Percentiles rank a stretch among this genome's conserved stretches.
These are phyloP conservation scores for Rhingia rostrata DNA, from an alignment of 2,888 invertebrate species.

Conservation along the genomic window DNA sequence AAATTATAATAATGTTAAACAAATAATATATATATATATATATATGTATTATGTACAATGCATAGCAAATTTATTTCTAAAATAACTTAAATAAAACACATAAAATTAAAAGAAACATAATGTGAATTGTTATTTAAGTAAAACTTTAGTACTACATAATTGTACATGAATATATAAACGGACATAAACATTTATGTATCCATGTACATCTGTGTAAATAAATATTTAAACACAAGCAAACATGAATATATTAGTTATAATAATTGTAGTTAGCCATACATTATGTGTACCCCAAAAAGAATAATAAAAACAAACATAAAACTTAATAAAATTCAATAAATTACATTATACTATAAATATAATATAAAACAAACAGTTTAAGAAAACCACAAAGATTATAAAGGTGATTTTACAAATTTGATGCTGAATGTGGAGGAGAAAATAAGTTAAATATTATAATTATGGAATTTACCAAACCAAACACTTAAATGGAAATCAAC, in stretches of 20 bases:
- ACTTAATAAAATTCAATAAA: background rate
- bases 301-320: conserved; percentile 37
- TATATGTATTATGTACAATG: conserved; percentile 40
- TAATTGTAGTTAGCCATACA: conserved; percentile 67
- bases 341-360: background rate
- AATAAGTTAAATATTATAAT: conserved; percentile 1
- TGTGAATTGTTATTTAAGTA: conserved; percentile 34
- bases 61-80: conserved; percentile 23
- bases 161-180: conserved; percentile 39
- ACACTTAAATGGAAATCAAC: background rate
- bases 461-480: background rate
- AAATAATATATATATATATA: conserved; percentile 44
- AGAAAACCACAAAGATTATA: background rate
- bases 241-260: conserved; percentile 49
- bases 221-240: conserved; percentile 18
- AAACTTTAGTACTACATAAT: conserved; percentile 21
- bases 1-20: conserved; percentile 42
- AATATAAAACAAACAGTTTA: conserved; percentile 13
- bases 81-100: background rate
- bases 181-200: conserved; percentile 10
- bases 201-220: conserved; percentile 40
- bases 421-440: background rate
- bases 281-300: conserved; percentile 47
- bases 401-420: conserved; percentile 21
- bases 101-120: conserved; percentile 4